Conservation (phyloP, 2,888 invertebrate genomes). For the Ditylenchus weischeri region DNA sequence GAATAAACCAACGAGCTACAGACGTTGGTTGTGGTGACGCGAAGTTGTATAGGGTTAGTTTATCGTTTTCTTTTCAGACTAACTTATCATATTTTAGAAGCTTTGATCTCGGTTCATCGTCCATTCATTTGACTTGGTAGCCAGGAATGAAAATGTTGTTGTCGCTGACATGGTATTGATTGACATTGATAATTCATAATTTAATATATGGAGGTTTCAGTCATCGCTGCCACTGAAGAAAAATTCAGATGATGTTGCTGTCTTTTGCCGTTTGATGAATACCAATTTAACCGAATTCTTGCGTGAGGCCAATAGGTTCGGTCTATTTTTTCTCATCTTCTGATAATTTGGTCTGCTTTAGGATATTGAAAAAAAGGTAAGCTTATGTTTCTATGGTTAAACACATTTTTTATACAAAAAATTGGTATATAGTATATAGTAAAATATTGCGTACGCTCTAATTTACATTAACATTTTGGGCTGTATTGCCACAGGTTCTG, state of each 20-base stretch:
- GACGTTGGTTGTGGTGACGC: conserved; percentile 98
- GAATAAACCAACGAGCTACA: too few relatives aligned
- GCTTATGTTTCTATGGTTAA: conserved; percentile 14
- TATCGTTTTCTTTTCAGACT: too few relatives aligned
- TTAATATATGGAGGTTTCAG: too few relatives aligned
- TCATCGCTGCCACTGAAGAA: conserved; percentile 63
- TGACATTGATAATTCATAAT: too few relatives aligned
- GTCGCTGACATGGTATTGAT: conserved; percentile 76
- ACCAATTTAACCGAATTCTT: conserved; percentile 83
- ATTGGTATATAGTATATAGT: too few relatives aligned
- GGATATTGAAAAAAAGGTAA: conserved; percentile 71
- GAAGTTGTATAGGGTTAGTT: conserved; percentile 55
- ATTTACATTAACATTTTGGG: too few relatives aligned
- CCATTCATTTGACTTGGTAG: conserved; percentile 86
- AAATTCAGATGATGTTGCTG: conserved; percentile 75
- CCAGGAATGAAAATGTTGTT: conserved; percentile 73
- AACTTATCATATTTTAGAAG: conserved; percentile 65
- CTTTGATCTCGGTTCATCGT: conserved; percentile 69
- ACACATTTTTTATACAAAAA: too few relatives aligned
- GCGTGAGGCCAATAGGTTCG: conserved; percentile 77
- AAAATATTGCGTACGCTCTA: too few relatives aligned
- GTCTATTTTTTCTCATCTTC: too few relatives aligned
- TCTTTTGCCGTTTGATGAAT: conserved; percentile 94
- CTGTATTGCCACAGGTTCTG: too few relatives aligned
- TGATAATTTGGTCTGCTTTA: too few relatives aligned